phyloP scores from a whole-genome alignment of 2,888 invertebrate genomes.

The Cotesia congregata region DNA sequence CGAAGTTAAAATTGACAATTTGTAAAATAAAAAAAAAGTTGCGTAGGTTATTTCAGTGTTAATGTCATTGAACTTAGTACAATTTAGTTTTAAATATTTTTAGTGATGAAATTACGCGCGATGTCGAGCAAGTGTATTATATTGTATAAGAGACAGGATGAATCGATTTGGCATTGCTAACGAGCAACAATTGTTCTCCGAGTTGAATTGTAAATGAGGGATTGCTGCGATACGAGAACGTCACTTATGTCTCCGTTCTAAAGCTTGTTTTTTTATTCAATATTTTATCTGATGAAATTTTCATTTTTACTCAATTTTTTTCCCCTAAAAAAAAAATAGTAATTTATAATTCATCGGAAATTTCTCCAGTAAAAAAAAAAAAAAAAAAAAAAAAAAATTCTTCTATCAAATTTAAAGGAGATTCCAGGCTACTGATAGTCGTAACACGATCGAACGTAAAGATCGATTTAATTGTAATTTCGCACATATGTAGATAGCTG shows the following conservation, averaged over 20 bases:
- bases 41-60: not conserved
- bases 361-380: not conserved
- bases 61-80: not conserved
- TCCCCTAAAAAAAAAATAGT: not conserved
- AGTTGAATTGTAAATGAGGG: slow-evolving; percentile 19
- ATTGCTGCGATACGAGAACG: slow-evolving; percentile 18
- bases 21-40: not conserved
- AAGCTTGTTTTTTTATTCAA: not conserved
- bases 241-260: slow-evolving; percentile 23
- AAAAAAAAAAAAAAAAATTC: slow-evolving; percentile 3
- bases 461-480: not conserved
- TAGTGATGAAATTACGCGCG: slow-evolving; percentile 1
- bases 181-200: slow-evolving; percentile 36
- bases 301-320: slow-evolving; percentile 1
- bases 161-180: slow-evolving; percentile 36
- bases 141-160: not conserved
- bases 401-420: not conserved
- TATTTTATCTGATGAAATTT: not conserved
- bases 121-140: not conserved
- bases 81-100: not conserved
- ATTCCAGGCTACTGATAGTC: not conserved
- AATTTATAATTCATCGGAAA: no score
- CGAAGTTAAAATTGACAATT: not conserved
- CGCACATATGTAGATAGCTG: not conserved
- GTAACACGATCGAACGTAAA: slow-evolving; percentile 7